These are phyloP conservation scores for Acromyrmex heyeri DNA, from an alignment of 1,140 invertebrate species.

Conservation along the genomic window DNA sequence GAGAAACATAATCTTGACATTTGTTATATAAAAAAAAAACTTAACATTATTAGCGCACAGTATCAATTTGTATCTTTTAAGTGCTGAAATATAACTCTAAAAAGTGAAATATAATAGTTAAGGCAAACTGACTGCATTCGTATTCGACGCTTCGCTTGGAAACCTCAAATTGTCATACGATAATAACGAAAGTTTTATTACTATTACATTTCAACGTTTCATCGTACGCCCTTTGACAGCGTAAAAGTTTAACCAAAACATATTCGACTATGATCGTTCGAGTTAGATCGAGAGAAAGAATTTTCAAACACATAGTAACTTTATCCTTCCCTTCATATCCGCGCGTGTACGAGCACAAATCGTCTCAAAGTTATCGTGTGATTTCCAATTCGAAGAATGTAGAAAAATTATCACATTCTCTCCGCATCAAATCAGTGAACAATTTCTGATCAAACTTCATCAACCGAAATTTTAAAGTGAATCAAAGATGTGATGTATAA, in stretches of 20 bases:
- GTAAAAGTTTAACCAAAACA: slow-evolving; percentile 7
- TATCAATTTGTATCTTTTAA: not conserved
- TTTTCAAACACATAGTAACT: slow-evolving; percentile 3
- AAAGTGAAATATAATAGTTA: not conserved
- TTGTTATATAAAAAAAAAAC: not conserved
- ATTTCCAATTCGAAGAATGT: slow-evolving; percentile 34
- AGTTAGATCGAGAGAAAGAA: not conserved
- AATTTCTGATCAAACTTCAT: not conserved
- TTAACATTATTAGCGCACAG: not conserved
- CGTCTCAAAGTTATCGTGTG: slow-evolving; percentile 33
- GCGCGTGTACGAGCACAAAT: not conserved
- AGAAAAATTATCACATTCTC: slow-evolving; percentile 29
- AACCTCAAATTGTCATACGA: not conserved
- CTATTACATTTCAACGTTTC: not conserved
- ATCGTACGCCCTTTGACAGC: not conserved
- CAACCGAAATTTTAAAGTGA: not conserved
- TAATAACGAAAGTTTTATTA: not conserved
- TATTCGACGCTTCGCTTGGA: no score
- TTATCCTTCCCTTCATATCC: not conserved
- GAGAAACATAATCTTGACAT: not conserved
- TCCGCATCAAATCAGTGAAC: not conserved
- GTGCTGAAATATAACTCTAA: not conserved
- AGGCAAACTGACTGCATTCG: not conserved
- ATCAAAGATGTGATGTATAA: slow-evolving; percentile 17
- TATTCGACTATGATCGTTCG: not conserved